Percentiles rank a stretch among this genome's conserved stretches.
Evolutionary conservation across 2,888 invertebrate genomes (phyloP).

Genomic region (Ophion slaviceki): DNA sequence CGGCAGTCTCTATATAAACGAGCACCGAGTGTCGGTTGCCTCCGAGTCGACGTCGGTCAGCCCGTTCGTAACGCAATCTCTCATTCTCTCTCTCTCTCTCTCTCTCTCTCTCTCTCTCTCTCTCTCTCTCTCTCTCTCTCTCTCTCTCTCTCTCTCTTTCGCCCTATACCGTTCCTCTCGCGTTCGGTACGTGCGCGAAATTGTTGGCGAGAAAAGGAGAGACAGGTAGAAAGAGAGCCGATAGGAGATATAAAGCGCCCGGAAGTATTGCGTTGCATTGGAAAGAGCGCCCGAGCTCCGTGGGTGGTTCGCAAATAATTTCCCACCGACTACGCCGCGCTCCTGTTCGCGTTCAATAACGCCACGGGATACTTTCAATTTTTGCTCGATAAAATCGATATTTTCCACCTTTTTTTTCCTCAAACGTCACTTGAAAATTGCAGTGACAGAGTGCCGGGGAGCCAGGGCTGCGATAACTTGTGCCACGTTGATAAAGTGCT

Average conservation of each 20-base stretch:
- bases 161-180: slow-evolving; percentile 30
- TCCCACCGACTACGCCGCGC: neutral
- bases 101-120: neutral
- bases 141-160: slow-evolving; percentile 17
- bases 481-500: neutral
- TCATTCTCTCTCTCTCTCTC: neutral
- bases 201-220: slow-evolving; percentile 39
- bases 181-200: slow-evolving; percentile 54
- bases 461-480: neutral
- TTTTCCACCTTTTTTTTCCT: neutral
- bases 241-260: slow-evolving; percentile 45
- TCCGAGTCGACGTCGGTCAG: slow-evolving; percentile 68
- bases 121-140: slow-evolving; percentile 1
- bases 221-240: slow-evolving; percentile 22
- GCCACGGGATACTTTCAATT: neutral
- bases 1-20: slow-evolving; percentile 78
- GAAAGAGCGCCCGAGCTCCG: slow-evolving; percentile 29
- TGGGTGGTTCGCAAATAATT: slow-evolving; percentile 17
- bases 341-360: neutral
- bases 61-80: slow-evolving; percentile 63
- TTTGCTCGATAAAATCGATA: slow-evolving; percentile 16
- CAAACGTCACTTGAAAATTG: neutral
- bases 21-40: slow-evolving; percentile 69
- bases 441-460: too few species aligned
- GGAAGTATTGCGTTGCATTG: slow-evolving; percentile 51